Evolutionary conservation across 2,113 vertebrate genomes (phyloP).

Genomic region (Peromyscus californicus): DNA sequence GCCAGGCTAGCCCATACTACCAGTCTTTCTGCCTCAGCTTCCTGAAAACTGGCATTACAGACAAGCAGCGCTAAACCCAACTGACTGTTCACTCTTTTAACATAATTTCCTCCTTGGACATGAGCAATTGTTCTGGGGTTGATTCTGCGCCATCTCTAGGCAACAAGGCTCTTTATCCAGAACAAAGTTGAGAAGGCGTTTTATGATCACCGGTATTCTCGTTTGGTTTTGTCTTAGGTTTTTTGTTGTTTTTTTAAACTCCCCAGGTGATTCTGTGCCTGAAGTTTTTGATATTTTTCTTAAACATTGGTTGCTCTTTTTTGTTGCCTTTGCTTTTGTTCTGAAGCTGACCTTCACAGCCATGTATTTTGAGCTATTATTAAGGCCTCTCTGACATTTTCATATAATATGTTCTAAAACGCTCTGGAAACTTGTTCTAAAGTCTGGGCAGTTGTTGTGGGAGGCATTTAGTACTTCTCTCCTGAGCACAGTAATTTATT

Average conservation of each 20-base stretch:
- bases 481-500: not conserved
- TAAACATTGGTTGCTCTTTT: not conserved
- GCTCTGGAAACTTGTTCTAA: not conserved
- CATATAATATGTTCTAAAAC: not conserved
- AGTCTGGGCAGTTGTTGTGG: not conserved
- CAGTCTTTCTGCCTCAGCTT: not conserved
- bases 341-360: not conserved
- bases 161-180: not conserved
- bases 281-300: not conserved
- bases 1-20: not conserved
- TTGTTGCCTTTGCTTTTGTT: not conserved
- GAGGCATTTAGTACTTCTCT: not conserved
- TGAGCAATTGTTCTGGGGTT: not conserved
- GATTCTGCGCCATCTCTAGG: not conserved
- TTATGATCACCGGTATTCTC: not conserved
- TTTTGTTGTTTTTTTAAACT: not conserved
- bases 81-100: not conserved
- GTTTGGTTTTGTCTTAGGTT: not conserved
- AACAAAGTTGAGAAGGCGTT: not conserved
- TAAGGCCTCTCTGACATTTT: not conserved
- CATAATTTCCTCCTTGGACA: not conserved
- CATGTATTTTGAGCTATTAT: not conserved
- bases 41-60: not conserved
- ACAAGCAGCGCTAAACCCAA: too few species aligned
- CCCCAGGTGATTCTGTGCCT: not conserved